Conservation (phyloP, 2,113 vertebrate species). For the Piliocolobus tephrosceles region DNA sequence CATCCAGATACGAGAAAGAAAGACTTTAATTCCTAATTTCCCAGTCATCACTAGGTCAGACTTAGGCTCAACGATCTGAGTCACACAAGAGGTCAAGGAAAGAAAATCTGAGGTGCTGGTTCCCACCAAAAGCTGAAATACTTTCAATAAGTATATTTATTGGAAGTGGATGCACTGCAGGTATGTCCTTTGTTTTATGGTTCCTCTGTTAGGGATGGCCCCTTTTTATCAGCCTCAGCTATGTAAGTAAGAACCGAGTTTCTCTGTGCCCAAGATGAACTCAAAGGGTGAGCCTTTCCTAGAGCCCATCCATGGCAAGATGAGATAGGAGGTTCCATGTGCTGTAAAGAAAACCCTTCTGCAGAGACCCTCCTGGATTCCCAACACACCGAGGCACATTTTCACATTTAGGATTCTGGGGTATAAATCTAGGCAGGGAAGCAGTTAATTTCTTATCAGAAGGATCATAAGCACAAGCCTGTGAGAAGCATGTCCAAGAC, state of each 20-base stretch:
- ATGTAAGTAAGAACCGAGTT: not conserved
- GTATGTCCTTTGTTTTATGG: not conserved
- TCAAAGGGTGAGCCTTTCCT: not conserved
- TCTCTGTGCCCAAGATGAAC: not conserved
- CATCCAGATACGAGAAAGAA: not conserved
- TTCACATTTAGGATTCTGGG: not conserved
- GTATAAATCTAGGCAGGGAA: not conserved
- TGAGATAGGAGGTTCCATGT: not conserved
- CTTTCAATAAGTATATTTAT: too few relatives aligned
- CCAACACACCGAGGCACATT: not conserved
- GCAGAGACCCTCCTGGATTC: not conserved
- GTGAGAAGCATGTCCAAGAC: not conserved
- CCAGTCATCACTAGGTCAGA: not conserved
- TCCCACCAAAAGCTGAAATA: not conserved
- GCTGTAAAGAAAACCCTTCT: not conserved
- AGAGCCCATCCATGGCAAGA: not conserved
- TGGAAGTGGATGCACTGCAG: not conserved
- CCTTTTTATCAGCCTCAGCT: not conserved
- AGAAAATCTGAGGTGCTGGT: not conserved
- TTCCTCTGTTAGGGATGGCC: not conserved
- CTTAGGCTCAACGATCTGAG: not conserved
- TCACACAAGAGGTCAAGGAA: not conserved
- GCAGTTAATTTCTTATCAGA: not conserved
- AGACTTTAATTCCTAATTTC: too few relatives aligned
- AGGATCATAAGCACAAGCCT: not conserved